Evolutionary conservation across 2,113 vertebrate genomes (phyloP), one percentile per base, ranked within the genome.

Genomic region (Corvus moneduloides): DNA sequence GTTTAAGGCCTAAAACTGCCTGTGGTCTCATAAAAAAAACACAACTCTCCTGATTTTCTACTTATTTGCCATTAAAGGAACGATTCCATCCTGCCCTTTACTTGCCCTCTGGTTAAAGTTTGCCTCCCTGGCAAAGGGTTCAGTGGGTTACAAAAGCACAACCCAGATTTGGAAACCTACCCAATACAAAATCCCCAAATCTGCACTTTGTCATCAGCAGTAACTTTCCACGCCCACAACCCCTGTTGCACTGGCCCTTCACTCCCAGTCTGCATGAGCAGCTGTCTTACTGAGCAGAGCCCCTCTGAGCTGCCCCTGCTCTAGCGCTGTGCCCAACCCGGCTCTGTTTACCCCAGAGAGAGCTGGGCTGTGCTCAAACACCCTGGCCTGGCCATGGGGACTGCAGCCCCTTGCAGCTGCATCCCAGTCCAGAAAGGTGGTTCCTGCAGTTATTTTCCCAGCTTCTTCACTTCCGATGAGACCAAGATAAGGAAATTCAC

Each of bases 371-470:
- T 8, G 35, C 22, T 9, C 54, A 46, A 39, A 23, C 39, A 9
- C 10, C 30, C 30, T 0, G 0, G 37, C 26, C 28, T 7, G 1
- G 14, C 73, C 20, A 1, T 1, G 4, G 44, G 32, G 7, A 41
- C 43, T 1, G 0, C 83, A 72, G 80, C 44, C 7, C 56, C 64
- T 39, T 14, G n/a, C 51, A 75, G 58, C 49, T 68, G 20, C 0
- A 0, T 10, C 48, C 68, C 44, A 2, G 1, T 2, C 28, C 7
- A 0, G 4, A 43, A 41, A 52, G 58, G 41, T 37, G 28, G 3
- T 15, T 85, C 55, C 61, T 56, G 75, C 2, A 1, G 28, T 54
- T 46, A 24, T 84, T 95, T 51, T 51, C 49, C 24, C 59, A 52
- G 30, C 13, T 30, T 20, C 35, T 74, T 71, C 1, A 0, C 66